Conservation (phyloP, 2,113 vertebrate genomes). For the Atlantisia rogersi region DNA sequence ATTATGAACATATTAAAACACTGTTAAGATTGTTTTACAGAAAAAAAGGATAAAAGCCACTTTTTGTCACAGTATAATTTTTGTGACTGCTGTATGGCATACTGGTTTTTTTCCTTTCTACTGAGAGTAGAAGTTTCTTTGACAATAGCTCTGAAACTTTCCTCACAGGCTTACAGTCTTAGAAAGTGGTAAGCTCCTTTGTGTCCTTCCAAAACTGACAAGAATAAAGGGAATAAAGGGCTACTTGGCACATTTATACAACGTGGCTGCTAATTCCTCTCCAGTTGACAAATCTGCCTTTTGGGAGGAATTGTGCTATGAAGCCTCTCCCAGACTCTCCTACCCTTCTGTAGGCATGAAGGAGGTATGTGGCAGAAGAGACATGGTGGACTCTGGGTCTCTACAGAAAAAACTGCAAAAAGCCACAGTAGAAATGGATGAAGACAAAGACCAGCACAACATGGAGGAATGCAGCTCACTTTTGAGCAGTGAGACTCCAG, state of each 20-base stretch:
- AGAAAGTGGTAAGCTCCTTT: background rate
- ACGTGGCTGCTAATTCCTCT: background rate
- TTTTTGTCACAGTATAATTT: background rate
- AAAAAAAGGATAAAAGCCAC: background rate
- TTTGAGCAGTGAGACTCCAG: background rate
- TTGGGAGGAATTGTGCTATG: background rate
- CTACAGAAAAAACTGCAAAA: background rate
- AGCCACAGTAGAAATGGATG: background rate
- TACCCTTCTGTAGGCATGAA: background rate
- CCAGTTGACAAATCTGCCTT: background rate
- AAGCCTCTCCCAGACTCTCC: background rate
- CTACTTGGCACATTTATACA: background rate
- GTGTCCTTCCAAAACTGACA: background rate
- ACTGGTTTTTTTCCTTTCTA: background rate
- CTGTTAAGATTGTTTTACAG: background rate
- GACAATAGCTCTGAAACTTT: background rate
- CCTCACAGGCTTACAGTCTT: background rate
- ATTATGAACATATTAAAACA: background rate
- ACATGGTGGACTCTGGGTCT: accelerated
- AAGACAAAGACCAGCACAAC: background rate
- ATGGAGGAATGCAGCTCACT: background rate
- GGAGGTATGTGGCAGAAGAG: background rate
- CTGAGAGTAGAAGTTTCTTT: background rate
- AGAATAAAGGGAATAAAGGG: background rate
- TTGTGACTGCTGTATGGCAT: background rate